Evolutionary conservation across 2,888 invertebrate species (phyloP).

Genomic region (Hydropsyche betteni): DNA sequence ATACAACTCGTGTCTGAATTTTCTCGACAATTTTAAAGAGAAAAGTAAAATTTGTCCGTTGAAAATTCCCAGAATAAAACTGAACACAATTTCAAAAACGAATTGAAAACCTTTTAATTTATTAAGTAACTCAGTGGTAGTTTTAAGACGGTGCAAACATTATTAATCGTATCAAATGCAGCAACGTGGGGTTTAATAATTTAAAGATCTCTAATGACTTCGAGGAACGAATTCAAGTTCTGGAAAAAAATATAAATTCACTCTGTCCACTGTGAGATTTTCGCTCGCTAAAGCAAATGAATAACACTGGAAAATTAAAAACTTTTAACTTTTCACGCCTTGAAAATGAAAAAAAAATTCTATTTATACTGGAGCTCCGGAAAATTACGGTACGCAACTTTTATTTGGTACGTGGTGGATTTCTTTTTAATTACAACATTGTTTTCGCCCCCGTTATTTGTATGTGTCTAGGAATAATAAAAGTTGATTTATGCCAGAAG

Average conservation of each 20-base stretch:
- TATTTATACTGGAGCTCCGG: slow-evolving; percentile 14
- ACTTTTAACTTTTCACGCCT: slow-evolving; percentile 23
- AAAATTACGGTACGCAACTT: slow-evolving; percentile 26
- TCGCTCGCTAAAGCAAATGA: slow-evolving; percentile 17
- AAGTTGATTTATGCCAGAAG: slow-evolving; percentile 31
- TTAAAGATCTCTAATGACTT: neutral
- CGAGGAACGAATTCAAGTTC: neutral
- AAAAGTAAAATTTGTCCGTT: no score
- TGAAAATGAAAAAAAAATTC: slow-evolving; percentile 23
- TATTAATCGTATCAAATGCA: no score
- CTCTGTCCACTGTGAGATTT: slow-evolving; percentile 4
- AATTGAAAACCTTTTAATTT: no score
- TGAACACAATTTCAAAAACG: no score
- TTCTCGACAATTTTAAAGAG: neutral
- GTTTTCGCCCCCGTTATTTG: slow-evolving; percentile 13
- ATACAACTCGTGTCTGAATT: neutral
- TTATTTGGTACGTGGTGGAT: slow-evolving; percentile 15
- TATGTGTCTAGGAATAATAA: slow-evolving; percentile 18
- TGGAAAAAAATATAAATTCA: slow-evolving; percentile 6
- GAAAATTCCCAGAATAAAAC: no score
- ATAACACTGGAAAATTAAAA: slow-evolving; percentile 25
- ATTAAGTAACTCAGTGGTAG: no score
- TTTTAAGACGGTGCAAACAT: no score
- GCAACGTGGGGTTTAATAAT: neutral
- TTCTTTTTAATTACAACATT: slow-evolving; percentile 26